Conservation (phyloP, 2,888 invertebrate species). For the Eupithecia pulchellata region DNA sequence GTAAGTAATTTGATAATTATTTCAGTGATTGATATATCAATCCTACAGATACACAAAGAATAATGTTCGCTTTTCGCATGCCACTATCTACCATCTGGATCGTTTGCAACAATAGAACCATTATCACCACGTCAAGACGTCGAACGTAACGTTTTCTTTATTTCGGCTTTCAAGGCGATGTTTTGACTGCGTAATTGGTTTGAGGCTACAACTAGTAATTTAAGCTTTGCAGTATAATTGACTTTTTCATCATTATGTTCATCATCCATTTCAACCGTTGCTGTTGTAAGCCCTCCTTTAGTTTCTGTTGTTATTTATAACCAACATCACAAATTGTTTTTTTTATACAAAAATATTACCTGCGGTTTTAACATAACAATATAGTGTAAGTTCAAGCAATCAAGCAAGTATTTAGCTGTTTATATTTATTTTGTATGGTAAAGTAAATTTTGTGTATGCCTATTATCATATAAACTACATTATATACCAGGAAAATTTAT, state of each 20-base stretch:
- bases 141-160: conserved; percentile 71
- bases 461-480: too few species aligned
- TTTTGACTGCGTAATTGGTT: conserved; percentile 78
- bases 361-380: not conserved
- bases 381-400: not conserved
- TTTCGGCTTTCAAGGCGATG: conserved; percentile 75
- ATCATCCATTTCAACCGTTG: not conserved
- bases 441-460: too few species aligned
- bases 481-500: too few species aligned
- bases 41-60: conserved; percentile 61
- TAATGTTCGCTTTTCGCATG: conserved; percentile 75
- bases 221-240: conserved; percentile 59
- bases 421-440: too few species aligned
- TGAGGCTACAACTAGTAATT: conserved; percentile 58
- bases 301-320: conserved; percentile 9
- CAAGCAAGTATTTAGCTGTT: too few species aligned
- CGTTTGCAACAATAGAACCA: conserved; percentile 73
- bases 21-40: conserved; percentile 22
- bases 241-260: conserved; percentile 45
- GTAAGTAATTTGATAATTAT: not conserved
- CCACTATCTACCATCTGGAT: conserved; percentile 61
- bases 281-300: not conserved
- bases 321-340: not conserved
- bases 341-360: not conserved
- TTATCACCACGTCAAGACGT: conserved; percentile 67